Evolutionary conservation across 2,113 vertebrate species (phyloP).

Genomic region (Microtus pennsylvanicus): DNA sequence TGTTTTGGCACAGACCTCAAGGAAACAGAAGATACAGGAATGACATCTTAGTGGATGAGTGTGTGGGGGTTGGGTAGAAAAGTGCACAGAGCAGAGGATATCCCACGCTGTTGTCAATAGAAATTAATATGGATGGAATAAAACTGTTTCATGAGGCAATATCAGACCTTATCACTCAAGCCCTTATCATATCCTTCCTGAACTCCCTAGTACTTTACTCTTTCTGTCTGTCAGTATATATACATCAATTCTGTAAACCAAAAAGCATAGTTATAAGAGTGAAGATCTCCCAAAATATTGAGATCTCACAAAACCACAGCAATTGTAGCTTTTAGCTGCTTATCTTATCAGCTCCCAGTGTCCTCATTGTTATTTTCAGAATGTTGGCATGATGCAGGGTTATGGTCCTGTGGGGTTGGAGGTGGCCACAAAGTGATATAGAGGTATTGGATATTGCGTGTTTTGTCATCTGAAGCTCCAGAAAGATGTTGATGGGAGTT

Average conservation of each 20-base stretch:
- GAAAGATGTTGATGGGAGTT: not conserved
- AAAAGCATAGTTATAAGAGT: not conserved
- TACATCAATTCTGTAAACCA: not conserved
- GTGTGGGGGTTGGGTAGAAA: not conserved
- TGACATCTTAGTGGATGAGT: not conserved
- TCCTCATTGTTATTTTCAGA: not conserved
- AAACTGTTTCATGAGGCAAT: not conserved
- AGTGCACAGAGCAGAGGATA: not conserved
- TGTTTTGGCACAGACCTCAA: not conserved
- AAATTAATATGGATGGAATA: not conserved
- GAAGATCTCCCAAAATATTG: not conserved
- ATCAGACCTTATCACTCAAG: not conserved
- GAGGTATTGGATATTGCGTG: not conserved
- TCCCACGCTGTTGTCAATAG: not conserved
- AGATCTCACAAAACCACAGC: not conserved
- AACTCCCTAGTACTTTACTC: not conserved
- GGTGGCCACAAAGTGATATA: no score
- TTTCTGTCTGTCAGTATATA: not conserved
- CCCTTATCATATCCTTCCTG: fast-evolving
- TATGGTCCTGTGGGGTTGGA: not conserved
- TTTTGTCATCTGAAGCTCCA: slow-evolving; percentile 4
- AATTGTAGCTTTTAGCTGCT: not conserved
- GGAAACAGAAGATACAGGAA: not conserved
- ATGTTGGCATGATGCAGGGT: not conserved
- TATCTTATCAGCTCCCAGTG: no score